phyloP scores from a whole-genome alignment of 1,140 invertebrate species.

The Caerostris darwini region DNA sequence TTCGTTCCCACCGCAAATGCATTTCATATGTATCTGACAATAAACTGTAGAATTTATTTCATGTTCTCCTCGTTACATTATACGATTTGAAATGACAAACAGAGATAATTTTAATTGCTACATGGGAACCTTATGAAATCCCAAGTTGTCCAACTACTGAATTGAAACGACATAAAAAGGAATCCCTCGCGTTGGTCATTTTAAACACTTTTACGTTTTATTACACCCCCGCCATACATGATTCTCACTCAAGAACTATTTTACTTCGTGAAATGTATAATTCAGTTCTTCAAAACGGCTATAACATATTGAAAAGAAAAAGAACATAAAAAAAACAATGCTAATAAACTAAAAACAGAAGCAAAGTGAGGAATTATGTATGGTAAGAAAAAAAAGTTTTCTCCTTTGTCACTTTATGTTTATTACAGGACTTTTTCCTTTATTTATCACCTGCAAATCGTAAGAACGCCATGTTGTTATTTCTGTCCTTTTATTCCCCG shows the following conservation, averaged over 20 bases:
- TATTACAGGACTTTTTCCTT: neutral
- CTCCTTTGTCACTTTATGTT: neutral
- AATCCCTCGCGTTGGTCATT: neutral
- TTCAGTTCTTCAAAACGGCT: neutral
- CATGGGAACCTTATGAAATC: neutral
- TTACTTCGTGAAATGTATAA: neutral
- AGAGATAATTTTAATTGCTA: too few relatives aligned
- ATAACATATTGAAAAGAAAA: neutral
- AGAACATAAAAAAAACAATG: neutral
- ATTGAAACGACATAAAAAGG: neutral
- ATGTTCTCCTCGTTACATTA: too few relatives aligned
- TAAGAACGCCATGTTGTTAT: slow-evolving; percentile 9
- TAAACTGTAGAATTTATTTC: too few relatives aligned
- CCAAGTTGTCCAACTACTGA: neutral
- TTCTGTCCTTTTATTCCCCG: slow-evolving; percentile 23
- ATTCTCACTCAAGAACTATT: too few relatives aligned
- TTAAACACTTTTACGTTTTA: neutral
- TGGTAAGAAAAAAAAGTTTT: neutral
- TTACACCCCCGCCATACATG: neutral
- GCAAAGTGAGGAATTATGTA: neutral
- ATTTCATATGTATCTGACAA: too few relatives aligned
- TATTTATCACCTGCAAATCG: slow-evolving; percentile 37
- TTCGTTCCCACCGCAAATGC: too few relatives aligned
- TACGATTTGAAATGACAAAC: too few relatives aligned
- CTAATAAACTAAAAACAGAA: neutral